Base-by-base conservation (phyloP, 2,888 invertebrate genomes). In the Anaspis maculata region DNA sequence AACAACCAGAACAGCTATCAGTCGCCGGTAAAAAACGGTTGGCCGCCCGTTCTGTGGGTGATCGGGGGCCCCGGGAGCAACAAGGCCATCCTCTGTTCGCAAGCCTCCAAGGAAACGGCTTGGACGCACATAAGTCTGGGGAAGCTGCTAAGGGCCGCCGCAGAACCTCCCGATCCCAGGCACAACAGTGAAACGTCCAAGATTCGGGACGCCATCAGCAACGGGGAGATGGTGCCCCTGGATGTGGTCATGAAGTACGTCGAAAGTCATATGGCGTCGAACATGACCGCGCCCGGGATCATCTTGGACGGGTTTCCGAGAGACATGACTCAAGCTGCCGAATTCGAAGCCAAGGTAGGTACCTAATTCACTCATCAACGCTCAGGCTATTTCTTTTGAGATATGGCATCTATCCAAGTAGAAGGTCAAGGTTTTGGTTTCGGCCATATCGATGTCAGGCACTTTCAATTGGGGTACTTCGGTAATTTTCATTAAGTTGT, bases 251-350 rank as follows among this genome's bases (percentile, higher is more conserved):
- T 83, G 60, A 77, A 77, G 41, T 67, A 92, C 25, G 72, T 96
- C 28, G 79, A 84, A 37, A 73, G 69, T 2, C 79, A 84, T 15
- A 71, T 86, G 43, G 66, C 67, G 0, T 64, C 68, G 2, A 65
- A 77, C 39, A 67, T 68, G 22, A 77, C 76, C 4, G 76, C 77
- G 13, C 72, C 73, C 37, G 94, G 95, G 3, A 79, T 95, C 37
- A 77, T 97, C 35, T 77, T 98, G 33, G 96, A 96, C 54, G 96
- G 96, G 0, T 97, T 87, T 62, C 97, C 97, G 0, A 71, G 96
- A 34, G 91, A 94, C 55, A 69, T 91, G 59, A 78, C 80, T 28
- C 96, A 97, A 69, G 83, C 89, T 47, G 74, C 79, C 31, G 77
- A 80, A 54, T 97, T 96, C 62, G 89, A 97, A 66, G 77, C 73